These are phyloP conservation scores for Athrips mouffetella DNA, from an alignment of 2,888 invertebrate genomes.

Conservation along the genomic window DNA sequence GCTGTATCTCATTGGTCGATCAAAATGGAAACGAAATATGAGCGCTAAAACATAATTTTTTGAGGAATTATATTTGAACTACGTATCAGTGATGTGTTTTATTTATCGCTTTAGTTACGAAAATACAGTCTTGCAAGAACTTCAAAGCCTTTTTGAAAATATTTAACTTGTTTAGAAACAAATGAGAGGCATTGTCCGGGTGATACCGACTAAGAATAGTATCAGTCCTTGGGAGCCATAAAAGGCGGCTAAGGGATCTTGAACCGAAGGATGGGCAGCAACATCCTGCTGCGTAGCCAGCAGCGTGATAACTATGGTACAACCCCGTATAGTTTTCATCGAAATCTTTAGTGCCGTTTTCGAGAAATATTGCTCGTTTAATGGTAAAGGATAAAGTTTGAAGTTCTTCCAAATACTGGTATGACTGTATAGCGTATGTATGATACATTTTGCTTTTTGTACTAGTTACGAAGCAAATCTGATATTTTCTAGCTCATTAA, in stretches of 20 bases:
- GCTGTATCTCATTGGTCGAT: neutral
- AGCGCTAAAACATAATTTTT: neutral
- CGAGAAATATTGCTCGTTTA: too few relatives aligned
- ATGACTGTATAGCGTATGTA: slow-evolving; percentile 60
- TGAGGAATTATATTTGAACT: neutral
- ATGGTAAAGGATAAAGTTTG: too few relatives aligned
- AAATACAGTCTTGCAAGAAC: slow-evolving; percentile 15
- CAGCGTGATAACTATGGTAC: too few relatives aligned
- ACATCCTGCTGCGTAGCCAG: too few relatives aligned
- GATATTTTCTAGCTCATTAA: neutral
- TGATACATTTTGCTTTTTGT: slow-evolving; percentile 35
- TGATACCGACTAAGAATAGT: too few relatives aligned
- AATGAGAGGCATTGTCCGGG: too few relatives aligned
- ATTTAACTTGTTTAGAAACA: neutral
- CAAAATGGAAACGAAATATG: neutral
- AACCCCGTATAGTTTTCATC: too few relatives aligned
- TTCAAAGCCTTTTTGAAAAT: neutral
- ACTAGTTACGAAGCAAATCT: neutral
- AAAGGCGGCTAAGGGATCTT: too few relatives aligned
- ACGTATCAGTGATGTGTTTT: neutral
- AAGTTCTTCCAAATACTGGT: slow-evolving; percentile 35
- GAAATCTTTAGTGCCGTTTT: too few relatives aligned
- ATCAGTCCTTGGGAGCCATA: neutral
- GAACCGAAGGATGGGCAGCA: too few relatives aligned
- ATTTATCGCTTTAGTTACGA: slow-evolving; percentile 3